Percentiles rank a stretch among this genome's conserved stretches.
These are phyloP conservation scores for Teinopalpus imperialis DNA, from an alignment of 2,888 invertebrate species.

Conservation along the genomic window DNA sequence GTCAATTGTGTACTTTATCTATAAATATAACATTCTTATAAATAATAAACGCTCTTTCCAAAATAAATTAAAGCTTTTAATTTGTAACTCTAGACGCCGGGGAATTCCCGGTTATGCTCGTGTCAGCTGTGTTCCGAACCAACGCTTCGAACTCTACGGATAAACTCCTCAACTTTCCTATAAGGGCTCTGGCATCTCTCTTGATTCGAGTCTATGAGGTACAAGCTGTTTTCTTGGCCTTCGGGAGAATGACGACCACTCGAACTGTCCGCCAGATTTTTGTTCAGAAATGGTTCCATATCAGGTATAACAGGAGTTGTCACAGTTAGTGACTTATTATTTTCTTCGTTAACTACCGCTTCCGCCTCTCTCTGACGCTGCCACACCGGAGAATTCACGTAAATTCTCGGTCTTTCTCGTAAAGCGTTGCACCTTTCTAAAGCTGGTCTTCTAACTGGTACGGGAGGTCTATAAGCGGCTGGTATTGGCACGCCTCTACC, in stretches of 20 bases:
- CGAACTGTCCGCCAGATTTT: constrained; percentile 51
- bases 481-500: constrained; percentile 77
- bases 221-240: constrained; percentile 62
- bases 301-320: constrained; percentile 48
- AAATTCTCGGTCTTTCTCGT: constrained; percentile 77
- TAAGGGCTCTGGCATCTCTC: constrained; percentile 69
- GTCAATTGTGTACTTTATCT: constrained; percentile 27
- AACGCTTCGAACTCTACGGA: constrained; percentile 66
- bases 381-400: constrained; percentile 84
- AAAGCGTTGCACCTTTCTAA: constrained; percentile 79
- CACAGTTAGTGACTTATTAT: constrained; percentile 40
- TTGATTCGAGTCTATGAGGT: constrained; percentile 60
- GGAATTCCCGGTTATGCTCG: constrained; percentile 60
- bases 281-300: constrained; percentile 64
- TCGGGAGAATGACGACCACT: constrained; percentile 67
- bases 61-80: constrained; percentile 47
- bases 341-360: constrained; percentile 46
- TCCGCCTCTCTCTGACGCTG: constrained; percentile 73
- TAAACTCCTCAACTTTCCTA: constrained; percentile 66
- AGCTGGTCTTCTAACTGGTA: constrained; percentile 71
- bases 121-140: constrained; percentile 75
- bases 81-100: constrained; percentile 60
- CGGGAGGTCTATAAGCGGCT: constrained; percentile 71
- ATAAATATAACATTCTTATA: constrained; percentile 24
- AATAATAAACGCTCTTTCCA: constrained; percentile 24